A percentile compares a stretch with the other conserved stretches of the same genome.
phyloP scores from a whole-genome alignment of 2,113 vertebrate genomes.

The Chrysochloris asiatica region DNA sequence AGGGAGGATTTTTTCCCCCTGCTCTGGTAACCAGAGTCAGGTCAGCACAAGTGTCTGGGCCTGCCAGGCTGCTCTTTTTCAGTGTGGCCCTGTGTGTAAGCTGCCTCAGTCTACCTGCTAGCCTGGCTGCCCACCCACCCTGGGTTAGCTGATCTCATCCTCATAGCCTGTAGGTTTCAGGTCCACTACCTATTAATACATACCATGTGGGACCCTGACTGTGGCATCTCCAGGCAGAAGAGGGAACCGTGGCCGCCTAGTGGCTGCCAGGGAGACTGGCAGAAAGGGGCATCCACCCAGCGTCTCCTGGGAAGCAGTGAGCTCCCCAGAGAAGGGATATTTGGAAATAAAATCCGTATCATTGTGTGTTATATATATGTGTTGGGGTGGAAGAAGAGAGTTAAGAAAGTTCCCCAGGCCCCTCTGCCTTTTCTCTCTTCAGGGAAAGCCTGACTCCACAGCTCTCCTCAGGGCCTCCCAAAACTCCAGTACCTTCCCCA shows the following conservation, averaged over 20 bases:
- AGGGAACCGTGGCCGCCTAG: slow-evolving; percentile 75
- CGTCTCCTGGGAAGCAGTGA: slow-evolving; percentile 70
- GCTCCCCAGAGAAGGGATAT: slow-evolving; percentile 62
- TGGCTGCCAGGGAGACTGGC: slow-evolving; percentile 71
- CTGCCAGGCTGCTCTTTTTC: background rate
- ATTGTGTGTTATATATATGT: background rate
- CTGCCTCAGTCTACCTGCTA: slow-evolving; percentile 26
- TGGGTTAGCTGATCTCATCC: background rate
- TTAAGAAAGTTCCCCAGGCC: background rate
- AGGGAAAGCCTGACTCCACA: slow-evolving; percentile 17
- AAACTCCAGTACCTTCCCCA: background rate
- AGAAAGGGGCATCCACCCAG: slow-evolving; percentile 64
- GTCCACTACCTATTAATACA: slow-evolving; percentile 51
- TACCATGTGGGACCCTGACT: slow-evolving; percentile 28
- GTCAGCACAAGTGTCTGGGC: background rate
- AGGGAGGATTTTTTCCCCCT: background rate
- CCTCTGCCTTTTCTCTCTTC: slow-evolving; percentile 8
- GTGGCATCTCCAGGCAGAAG: slow-evolving; percentile 69
- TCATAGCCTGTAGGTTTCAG: background rate
- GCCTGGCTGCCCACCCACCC: background rate
- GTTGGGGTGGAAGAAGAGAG: background rate
- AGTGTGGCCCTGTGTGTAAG: background rate
- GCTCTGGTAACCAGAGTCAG: background rate
- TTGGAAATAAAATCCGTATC: slow-evolving; percentile 62
- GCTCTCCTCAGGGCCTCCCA: background rate